Evolutionary conservation across 2,888 invertebrate species (phyloP).

Genomic region (Hermaeophaga mercurialis): DNA sequence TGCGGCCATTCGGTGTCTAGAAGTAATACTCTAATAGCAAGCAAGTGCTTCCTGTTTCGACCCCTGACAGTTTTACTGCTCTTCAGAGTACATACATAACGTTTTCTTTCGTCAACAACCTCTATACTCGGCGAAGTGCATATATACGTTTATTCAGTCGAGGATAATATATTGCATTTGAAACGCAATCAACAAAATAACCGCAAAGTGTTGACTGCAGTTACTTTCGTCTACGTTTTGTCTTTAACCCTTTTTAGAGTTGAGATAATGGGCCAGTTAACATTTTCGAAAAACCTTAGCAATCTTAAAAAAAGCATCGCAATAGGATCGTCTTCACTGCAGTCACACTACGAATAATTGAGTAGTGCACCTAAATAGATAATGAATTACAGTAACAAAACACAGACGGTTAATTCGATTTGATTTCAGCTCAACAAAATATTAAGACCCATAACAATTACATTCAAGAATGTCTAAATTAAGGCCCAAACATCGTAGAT

Average conservation of each 20-base stretch:
- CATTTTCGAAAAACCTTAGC: too few species aligned
- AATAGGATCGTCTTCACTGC: too few species aligned
- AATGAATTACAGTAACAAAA: too few species aligned
- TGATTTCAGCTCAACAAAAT: too few species aligned
- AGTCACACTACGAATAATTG: too few species aligned
- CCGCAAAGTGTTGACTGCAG: background rate
- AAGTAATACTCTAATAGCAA: constrained; percentile 48
- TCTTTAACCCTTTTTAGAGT: constrained; percentile 9
- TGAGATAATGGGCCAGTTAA: too few species aligned
- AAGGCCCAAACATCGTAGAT: too few species aligned
- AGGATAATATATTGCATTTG: background rate
- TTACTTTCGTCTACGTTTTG: constrained; percentile 8
- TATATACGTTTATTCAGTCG: constrained; percentile 34
- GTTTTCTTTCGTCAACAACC: constrained; percentile 54
- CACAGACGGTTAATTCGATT: too few species aligned
- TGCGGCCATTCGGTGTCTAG: constrained; percentile 50
- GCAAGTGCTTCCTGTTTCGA: constrained; percentile 52
- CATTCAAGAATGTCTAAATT: too few species aligned
- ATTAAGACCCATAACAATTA: too few species aligned
- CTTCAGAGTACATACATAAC: constrained; percentile 48
- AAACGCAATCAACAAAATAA: constrained; percentile 7
- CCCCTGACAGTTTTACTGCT: constrained; percentile 54
- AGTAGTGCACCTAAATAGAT: too few species aligned
- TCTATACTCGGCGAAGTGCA: constrained; percentile 40
- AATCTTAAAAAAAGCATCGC: too few species aligned